These are phyloP conservation scores for Nylanderia fulva DNA, from an alignment of 1,140 invertebrate species.

Conservation along the genomic window DNA sequence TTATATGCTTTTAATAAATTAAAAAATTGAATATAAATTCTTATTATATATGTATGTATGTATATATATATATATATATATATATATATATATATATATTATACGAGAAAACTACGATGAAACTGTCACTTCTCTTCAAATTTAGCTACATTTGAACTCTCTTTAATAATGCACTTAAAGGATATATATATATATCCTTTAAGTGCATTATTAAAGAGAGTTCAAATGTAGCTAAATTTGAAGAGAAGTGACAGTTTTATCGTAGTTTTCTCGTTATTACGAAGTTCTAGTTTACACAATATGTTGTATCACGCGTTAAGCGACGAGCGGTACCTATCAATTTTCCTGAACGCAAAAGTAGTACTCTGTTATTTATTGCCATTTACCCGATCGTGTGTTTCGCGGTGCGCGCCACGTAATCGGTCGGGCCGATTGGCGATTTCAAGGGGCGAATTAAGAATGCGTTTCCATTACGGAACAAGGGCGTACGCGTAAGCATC, in stretches of 20 bases:
- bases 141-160: too few relatives aligned
- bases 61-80: neutral
- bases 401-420: constrained; percentile 26
- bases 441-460: constrained; percentile 28
- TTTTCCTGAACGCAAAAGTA: constrained; percentile 19
- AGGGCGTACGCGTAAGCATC: constrained; percentile 7
- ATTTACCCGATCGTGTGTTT: constrained; percentile 41
- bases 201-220: neutral
- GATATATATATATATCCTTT: neutral
- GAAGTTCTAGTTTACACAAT: constrained; percentile 22
- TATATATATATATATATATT: neutral
- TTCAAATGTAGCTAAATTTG: neutral
- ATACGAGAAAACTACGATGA: too few relatives aligned
- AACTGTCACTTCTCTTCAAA: too few relatives aligned
- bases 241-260: neutral
- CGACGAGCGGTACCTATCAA: constrained; percentile 34
- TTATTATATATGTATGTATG: too few relatives aligned
- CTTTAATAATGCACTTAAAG: too few relatives aligned
- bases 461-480: constrained; percentile 39
- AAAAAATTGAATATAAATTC: neutral
- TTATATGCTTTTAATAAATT: neutral
- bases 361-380: constrained; percentile 52
- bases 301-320: constrained; percentile 27
- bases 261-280: constrained; percentile 28
- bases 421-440: constrained; percentile 29